A percentile compares a stretch with the other conserved stretches of the same genome.
Evolutionary conservation across 2,113 vertebrate species (phyloP).

Genomic region (Ibidorhyncha struthersii): DNA sequence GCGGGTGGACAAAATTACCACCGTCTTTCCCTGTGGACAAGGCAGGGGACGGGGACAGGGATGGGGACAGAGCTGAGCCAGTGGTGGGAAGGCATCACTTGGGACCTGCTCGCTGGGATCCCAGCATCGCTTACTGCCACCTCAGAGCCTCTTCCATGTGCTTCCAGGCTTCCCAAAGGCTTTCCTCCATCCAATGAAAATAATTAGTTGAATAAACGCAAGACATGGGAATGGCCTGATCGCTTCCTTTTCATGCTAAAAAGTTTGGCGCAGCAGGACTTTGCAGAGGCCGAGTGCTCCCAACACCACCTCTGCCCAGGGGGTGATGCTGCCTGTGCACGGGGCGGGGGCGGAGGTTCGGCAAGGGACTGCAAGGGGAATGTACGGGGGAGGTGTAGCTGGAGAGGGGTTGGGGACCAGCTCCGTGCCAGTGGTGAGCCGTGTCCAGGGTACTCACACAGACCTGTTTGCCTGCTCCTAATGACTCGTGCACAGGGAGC

Average conservation of each 20-base stretch:
- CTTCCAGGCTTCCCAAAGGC: slow-evolving; percentile 19
- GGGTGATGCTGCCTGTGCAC: not conserved
- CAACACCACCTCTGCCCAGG: accelerated
- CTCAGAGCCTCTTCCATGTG: not conserved
- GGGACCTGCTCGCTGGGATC: not conserved
- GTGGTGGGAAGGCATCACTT: not conserved
- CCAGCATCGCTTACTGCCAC: not conserved
- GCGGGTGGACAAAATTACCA: not conserved
- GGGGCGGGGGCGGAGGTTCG: accelerated
- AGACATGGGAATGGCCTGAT: not conserved
- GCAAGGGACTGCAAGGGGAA: not conserved
- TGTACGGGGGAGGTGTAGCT: accelerated
- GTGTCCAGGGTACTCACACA: not conserved
- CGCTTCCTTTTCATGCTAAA: slow-evolving; percentile 9
- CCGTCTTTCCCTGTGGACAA: not conserved
- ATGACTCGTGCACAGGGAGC: not conserved
- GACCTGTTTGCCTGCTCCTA: not conserved
- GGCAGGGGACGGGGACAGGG: not conserved
- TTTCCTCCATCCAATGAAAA: not conserved
- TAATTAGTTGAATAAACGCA: not conserved
- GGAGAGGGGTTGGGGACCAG: not conserved
- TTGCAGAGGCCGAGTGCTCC: not conserved
- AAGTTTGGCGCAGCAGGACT: not conserved
- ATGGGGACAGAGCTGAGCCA: not conserved
- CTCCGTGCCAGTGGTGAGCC: accelerated